phyloP scores from a whole-genome alignment of 2,888 invertebrate genomes.

The Tridacna crocea region DNA sequence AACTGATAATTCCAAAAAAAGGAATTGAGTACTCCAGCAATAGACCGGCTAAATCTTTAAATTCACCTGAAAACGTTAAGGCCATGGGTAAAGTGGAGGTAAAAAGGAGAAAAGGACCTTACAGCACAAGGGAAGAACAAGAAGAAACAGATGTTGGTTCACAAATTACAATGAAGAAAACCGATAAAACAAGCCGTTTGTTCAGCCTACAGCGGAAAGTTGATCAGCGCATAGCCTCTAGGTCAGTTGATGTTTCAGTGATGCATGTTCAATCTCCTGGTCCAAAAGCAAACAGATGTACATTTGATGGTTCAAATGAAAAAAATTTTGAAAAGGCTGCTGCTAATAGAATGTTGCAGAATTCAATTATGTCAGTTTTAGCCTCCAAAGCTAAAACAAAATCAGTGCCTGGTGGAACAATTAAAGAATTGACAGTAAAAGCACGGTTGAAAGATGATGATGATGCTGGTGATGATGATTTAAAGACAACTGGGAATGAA shows the following conservation, averaged over 20 bases:
- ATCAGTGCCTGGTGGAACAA: neutral
- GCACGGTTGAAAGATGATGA: neutral
- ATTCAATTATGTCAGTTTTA: neutral
- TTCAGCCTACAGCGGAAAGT: neutral
- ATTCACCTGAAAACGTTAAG: too few species aligned
- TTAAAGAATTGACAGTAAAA: neutral
- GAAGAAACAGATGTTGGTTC: too few species aligned
- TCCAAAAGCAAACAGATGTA: neutral
- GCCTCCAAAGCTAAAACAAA: neutral
- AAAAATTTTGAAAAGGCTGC: slow-evolving; percentile 11
- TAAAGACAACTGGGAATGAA: neutral
- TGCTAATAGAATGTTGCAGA: slow-evolving; percentile 22
- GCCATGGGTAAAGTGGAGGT: too few species aligned
- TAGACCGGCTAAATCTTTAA: too few species aligned
- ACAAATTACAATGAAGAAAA: too few species aligned
- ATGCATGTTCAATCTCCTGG: slow-evolving; percentile 1
- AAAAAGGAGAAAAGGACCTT: too few species aligned
- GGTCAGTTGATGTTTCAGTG: neutral
- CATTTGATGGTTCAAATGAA: neutral
- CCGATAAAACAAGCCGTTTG: neutral
- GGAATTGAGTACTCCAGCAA: too few species aligned
- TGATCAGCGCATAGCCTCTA: neutral
- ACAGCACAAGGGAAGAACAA: too few species aligned
- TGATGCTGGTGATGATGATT: neutral
- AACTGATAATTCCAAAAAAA: neutral